phyloP scores from a whole-genome alignment of 2,888 invertebrate species.

The Meiosimyza platycephala region DNA sequence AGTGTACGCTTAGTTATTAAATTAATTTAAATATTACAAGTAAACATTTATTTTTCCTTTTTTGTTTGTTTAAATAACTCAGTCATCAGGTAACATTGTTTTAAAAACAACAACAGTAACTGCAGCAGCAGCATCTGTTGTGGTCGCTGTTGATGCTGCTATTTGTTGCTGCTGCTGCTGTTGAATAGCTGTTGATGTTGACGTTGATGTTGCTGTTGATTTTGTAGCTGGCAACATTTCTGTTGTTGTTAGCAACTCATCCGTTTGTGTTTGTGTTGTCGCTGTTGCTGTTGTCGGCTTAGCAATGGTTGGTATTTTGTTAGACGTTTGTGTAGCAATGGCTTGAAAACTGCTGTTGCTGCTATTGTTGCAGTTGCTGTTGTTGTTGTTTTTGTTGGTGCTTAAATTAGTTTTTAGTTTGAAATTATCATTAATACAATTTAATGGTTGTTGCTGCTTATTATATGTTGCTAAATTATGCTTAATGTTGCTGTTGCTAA shows the following conservation, averaged over 20 bases:
- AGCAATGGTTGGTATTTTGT: constrained; percentile 45
- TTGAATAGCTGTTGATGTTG: constrained; percentile 41
- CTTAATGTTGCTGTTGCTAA: constrained; percentile 33
- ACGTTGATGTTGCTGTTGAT: constrained; percentile 31
- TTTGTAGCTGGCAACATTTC: constrained; percentile 42
- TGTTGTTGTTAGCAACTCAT: constrained; percentile 51
- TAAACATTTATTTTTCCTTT: constrained; percentile 14
- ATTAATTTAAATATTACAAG: neutral
- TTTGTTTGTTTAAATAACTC: constrained; percentile 58
- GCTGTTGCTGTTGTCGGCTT: constrained; percentile 53
- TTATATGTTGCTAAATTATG: constrained; percentile 36
- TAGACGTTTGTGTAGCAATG: constrained; percentile 48
- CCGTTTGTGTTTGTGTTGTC: constrained; percentile 65
- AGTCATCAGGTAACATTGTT: constrained; percentile 69
- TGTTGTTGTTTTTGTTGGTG: constrained; percentile 43
- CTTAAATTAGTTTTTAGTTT: constrained; percentile 44
- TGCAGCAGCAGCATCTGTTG: constrained; percentile 49
- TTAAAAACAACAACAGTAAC: constrained; percentile 69
- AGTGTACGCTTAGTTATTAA: neutral
- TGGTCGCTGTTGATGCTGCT: constrained; percentile 36
- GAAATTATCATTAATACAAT: constrained; percentile 42
- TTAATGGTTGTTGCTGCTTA: constrained; percentile 41
- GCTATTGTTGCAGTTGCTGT: constrained; percentile 31
- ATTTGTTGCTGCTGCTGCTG: constrained; percentile 43
- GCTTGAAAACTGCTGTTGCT: constrained; percentile 42